Conservation (phyloP, 2,888 invertebrate species). For the Caenorhabditis drosophilae region DNA sequence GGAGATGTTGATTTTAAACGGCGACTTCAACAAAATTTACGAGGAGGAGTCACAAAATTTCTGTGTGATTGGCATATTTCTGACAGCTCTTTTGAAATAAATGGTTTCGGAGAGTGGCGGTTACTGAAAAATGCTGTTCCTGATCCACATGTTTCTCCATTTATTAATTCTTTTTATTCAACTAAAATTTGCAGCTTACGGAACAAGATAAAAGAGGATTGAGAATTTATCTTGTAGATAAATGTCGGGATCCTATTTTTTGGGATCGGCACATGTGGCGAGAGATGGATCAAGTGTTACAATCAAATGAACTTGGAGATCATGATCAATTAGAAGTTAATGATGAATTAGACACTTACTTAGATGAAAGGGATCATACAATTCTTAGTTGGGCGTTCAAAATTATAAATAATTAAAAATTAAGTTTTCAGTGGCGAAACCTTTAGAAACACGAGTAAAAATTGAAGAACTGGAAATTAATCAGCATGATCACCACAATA, state of each 20-base stretch:
- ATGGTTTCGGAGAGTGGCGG: slow-evolving; percentile 49
- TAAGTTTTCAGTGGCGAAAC: too few species aligned
- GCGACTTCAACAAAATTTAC: slow-evolving; percentile 9
- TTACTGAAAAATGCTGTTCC: slow-evolving; percentile 43
- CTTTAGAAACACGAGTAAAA: too few species aligned
- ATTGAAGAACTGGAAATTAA: background rate
- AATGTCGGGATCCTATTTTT: slow-evolving; percentile 25
- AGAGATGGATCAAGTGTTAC: slow-evolving; percentile 11
- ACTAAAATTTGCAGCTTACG: slow-evolving; percentile 26
- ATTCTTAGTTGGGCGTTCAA: background rate
- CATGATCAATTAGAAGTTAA: background rate
- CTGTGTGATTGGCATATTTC: slow-evolving; percentile 44
- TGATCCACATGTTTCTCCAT: slow-evolving; percentile 34
- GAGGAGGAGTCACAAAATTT: slow-evolving; percentile 44
- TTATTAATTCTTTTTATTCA: too few species aligned
- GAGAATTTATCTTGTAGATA: slow-evolving; percentile 43
- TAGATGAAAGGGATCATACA: background rate
- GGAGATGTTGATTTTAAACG: slow-evolving; percentile 22
- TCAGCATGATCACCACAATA: background rate
- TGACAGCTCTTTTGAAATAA: slow-evolving; percentile 46
- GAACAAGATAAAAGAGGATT: slow-evolving; percentile 31
- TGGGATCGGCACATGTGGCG: slow-evolving; percentile 35
- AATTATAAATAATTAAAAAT: too few species aligned
- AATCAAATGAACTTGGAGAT: slow-evolving; percentile 6
- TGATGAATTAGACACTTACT: background rate